These are phyloP conservation scores for Megalonaias nervosa DNA, from an alignment of 1,140 invertebrate genomes.

Conservation along the genomic window DNA sequence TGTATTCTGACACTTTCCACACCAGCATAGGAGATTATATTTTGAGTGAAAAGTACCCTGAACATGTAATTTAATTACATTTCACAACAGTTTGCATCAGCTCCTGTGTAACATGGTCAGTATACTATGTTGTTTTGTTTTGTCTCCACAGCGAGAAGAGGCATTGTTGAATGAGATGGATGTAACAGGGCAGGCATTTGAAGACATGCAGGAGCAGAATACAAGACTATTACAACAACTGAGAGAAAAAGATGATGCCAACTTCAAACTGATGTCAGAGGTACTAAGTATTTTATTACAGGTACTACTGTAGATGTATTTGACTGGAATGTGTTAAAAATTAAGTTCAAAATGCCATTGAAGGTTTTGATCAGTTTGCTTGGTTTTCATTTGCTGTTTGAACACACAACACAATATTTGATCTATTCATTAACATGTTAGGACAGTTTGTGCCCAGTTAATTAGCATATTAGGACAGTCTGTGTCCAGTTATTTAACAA, in stretches of 20 bases:
- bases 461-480: no score
- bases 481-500: no score
- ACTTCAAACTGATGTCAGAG: conserved; percentile 99
- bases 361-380: background rate
- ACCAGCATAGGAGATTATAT: no score
- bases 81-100: no score
- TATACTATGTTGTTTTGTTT: background rate
- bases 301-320: background rate
- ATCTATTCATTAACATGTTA: no score
- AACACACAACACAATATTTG: background rate
- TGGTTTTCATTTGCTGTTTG: background rate
- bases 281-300: conserved; percentile 40
- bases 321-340: no score
- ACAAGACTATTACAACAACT: conserved; percentile 95
- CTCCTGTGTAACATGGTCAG: no score
- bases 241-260: conserved; percentile 98
- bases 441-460: no score
- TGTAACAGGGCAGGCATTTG: conserved; percentile 98
- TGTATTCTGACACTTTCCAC: no score
- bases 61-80: no score
- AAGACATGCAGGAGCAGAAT: conserved; percentile 99
- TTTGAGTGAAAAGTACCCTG: no score
- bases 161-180: conserved; percentile 99
- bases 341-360: no score
- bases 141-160: conserved; percentile 87